Base-by-base conservation (phyloP, 2,888 invertebrate genomes). In the Scaptomyza flava region DNA sequence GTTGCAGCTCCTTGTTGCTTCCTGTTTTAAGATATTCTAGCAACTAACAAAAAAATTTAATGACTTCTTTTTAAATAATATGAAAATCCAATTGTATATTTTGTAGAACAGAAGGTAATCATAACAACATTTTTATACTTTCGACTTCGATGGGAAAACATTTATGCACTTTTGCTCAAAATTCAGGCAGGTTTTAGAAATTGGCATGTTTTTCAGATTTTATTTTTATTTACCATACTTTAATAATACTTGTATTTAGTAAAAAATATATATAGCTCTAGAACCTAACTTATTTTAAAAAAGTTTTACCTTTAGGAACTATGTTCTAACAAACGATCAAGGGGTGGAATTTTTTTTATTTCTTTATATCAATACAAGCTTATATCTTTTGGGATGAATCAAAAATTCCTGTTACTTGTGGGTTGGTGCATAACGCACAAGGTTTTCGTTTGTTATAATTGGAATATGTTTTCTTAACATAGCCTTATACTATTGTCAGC, bases 21-120 rank as follows among this genome's bases (percentile, higher is more conserved):
- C 70, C 62, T 70, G 66, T 52, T 69, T 62, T 12, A 51, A 63
- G 51, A 17, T 56, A 59, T 70, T 74, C 60, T 61, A 64, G 63
- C 76, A 71, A 47, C 46, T 57, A 51, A 38, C 41, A 60, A 45
- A 42, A 45, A 53, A 60, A 56, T 59, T 52, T 34, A 60, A 61
- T 61, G 53, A 66, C 41, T 63, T 63, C 50, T 62, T 57, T 50
- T 62, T 34, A 52, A 61, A 43, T 27, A 14, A 27, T 14, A 30
- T 3, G 30, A 14, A 6, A 46, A 11, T 30, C 27, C 8, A n/a
- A 5, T 45, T 45, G 6, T 27, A 30, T 30, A 30, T 46, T 30
- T 14, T 46, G 14, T 14, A 14, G 9, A 30, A 46, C 6, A 14
- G 4, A 36, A 12, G 27, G 6, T 27, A 6, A 12, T n/a, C 3